Evolutionary conservation across 2,797 vertebrate genomes (phyloP).

Genomic region (Tragelaphus eurycerus): DNA sequence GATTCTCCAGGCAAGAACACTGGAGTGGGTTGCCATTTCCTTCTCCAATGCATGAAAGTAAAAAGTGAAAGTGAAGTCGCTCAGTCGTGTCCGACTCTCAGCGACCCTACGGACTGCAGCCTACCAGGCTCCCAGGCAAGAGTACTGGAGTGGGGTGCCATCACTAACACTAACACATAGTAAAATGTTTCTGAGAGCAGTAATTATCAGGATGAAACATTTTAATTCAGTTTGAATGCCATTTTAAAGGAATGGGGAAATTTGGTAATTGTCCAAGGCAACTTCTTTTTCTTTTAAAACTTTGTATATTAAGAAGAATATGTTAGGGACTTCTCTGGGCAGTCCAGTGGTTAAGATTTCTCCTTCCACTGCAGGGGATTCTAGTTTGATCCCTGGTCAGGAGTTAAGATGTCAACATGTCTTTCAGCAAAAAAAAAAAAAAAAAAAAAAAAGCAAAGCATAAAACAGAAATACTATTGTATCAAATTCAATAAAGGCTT

Average conservation of each 20-base stretch:
- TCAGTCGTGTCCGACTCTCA: no score
- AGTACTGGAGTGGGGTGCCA: no score
- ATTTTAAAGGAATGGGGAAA: background rate
- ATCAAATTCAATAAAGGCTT: background rate
- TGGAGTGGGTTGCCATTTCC: no score
- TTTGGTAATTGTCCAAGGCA: background rate
- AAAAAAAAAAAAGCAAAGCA: background rate
- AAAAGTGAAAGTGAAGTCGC: no score
- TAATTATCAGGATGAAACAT: background rate
- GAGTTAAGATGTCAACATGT: background rate
- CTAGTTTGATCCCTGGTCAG: background rate
- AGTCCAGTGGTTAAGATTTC: background rate
- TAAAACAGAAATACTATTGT: background rate
- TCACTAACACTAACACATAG: background rate
- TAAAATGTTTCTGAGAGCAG: background rate
- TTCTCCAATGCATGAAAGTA: no score
- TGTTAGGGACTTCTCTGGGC: background rate
- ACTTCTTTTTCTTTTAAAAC: constrained; percentile 3
- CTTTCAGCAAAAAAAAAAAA: background rate
- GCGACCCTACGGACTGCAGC: no score
- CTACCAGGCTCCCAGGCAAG: no score
- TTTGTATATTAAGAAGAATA: background rate
- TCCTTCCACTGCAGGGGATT: background rate
- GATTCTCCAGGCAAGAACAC: no score
- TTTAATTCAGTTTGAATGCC: background rate